Evolutionary conservation across 64 coral and sea anemone species (phyloP).

Genomic region (Pachyseris speciosa): DNA sequence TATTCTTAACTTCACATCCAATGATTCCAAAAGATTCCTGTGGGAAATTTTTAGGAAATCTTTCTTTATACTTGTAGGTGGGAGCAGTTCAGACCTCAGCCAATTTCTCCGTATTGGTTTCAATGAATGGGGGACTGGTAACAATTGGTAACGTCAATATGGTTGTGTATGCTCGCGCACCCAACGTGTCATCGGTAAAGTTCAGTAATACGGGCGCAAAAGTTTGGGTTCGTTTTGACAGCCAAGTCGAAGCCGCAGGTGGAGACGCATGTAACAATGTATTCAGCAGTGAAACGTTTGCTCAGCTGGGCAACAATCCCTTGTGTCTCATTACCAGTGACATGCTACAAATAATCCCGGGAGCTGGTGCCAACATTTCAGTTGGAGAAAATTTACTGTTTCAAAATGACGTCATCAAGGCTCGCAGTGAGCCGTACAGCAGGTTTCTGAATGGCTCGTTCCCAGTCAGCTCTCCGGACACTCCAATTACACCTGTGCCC

Average conservation of each 20-base stretch:
- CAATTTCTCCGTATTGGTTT: not conserved
- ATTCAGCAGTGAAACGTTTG: constrained; percentile 7
- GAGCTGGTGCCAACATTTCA: constrained; percentile 39
- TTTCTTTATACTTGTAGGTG: not conserved
- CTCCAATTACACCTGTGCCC: constrained; percentile 38
- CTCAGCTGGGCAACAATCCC: constrained; percentile 24
- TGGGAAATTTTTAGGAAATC: not conserved
- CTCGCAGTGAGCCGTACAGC: constrained; percentile 20
- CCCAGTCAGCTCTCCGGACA: not conserved
- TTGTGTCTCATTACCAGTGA: not conserved
- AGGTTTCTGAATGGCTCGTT: constrained; percentile 26
- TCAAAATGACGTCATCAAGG: constrained; percentile 41
- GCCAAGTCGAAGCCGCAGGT: constrained; percentile 37
- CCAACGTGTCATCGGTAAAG: constrained; percentile 36
- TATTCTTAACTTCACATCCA: too few species aligned
- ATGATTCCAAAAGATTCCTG: too few species aligned
- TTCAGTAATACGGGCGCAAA: constrained; percentile 51
- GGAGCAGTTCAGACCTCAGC: not conserved
- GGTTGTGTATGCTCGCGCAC: constrained; percentile 26
- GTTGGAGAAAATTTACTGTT: constrained; percentile 16
- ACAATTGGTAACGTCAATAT: not conserved
- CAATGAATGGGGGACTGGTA: constrained; percentile 15
- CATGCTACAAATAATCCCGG: constrained; percentile 34
- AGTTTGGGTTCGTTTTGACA: constrained; percentile 52
- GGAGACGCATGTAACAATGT: constrained; percentile 40